Evolutionary conservation across 2,797 vertebrate species (phyloP), one percentile per base, ranked within the genome.

Genomic region (Odontamblyopus lacepedii): DNA sequence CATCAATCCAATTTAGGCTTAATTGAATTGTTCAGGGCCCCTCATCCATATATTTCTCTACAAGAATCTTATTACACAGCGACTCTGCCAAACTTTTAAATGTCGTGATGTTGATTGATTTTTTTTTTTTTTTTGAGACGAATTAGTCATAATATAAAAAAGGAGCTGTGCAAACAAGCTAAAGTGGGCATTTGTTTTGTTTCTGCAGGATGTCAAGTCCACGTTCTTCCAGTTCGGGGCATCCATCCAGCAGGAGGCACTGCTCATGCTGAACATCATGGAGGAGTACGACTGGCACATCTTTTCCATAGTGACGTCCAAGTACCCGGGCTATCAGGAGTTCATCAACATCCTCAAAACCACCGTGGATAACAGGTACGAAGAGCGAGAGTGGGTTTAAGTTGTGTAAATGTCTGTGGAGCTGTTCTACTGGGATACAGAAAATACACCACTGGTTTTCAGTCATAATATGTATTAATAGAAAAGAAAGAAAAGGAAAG

Each of bases 201-300:
- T n/a, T 32, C 41, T 41, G 8, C 90, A 99, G 98, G 98, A 99
- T 82, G 95, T 94, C 50, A 97, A 95, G 83, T 99, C 98, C 0
- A 97, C 96, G 0, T 99, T 99, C 92, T 98, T 99, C 92, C 98
- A 99, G 81, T 99, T 99, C 35, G 98, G 98, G 7, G 97, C 98
- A 5, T 99, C 98, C 71, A 97, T 99, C 89, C 97, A 99, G 83
- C 98, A 99, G 88, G 97, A 99, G 89, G 96, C 97, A 55, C 94
- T 95, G 0, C 91, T 97, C 83, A 98, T 99, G 97, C 83, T 99
- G 71, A 99, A 98, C 89, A 98, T 99, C 87, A 99, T 99, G 97
- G 97, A 99, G 88, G 98, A 99, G 90, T 99, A 99, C 0, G 98
- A 99, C 92, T 99, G 98, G 98, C 97, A 99, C 0, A 93, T 97